Base-by-base conservation (phyloP, 2,113 vertebrate genomes). In the Periophthalmodon schlosseri region DNA sequence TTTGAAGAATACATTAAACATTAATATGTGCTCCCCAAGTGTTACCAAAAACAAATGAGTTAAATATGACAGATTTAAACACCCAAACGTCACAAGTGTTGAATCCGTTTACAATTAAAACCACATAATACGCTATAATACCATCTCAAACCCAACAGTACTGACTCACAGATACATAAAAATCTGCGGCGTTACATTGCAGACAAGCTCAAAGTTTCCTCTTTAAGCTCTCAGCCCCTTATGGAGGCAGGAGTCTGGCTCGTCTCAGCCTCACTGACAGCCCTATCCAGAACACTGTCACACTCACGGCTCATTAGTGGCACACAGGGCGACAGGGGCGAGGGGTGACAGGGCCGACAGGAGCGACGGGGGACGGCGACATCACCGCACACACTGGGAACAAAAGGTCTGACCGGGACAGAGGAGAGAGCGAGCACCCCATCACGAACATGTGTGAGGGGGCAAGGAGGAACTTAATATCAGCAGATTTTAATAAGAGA, bases 251-350 rank as follows among this genome's bases (percentile, higher is more conserved):
- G 73, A 76, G 39, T 15, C 60, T 77, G 74, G 74, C 77, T 78
- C 70, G 52, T 61, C 79, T 84, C 72, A 78, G 77, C 80, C 76
- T 56, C 71, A 72, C 69, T 80, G 86, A 77, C 76, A 73, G 49
- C 79, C 74, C 76, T 70, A 74, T 86, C 54, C 57, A 61, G 73
- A 70, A 75, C 85, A 77, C 85, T 80, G 84, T 89, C 87, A 78
- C 83, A 79, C 72, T 83, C 75, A 82, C 76, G 76, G 89, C 86
- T 91, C 86, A 89, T 91, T 89, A 90, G 84, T 77, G 75, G 58
- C 67, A 64, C 84, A 69, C 65, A 70, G 54, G 56, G 56, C 56
- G 70, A 87, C 58, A 63, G 13, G 58, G 21, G 57, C 57, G 57
- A 23, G 20, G 12, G 57, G 68, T 24, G 77, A 84, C 81, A 78